phyloP scores from a whole-genome alignment of 1,140 invertebrate species.

The Penaeus japonicus region DNA sequence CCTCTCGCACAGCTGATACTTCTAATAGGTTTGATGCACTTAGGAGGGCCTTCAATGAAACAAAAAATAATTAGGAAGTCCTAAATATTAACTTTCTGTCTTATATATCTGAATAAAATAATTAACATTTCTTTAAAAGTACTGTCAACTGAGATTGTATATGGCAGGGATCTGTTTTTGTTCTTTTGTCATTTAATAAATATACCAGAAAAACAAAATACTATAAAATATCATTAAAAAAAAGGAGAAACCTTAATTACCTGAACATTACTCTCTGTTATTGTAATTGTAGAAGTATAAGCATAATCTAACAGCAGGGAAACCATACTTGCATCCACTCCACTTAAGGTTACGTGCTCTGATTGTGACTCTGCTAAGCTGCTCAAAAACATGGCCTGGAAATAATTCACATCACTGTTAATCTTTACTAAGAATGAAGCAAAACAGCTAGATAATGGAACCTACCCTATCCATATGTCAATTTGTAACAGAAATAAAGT shows the following conservation, averaged over 20 bases:
- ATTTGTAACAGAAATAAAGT: too few relatives aligned
- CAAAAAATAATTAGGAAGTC: not conserved
- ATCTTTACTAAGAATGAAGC: not conserved
- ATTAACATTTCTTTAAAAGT: too few relatives aligned
- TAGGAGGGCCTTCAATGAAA: constrained; percentile 63
- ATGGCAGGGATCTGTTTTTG: too few relatives aligned
- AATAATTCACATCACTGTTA: not conserved
- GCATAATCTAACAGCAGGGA: constrained; percentile 69
- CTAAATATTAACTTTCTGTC: not conserved
- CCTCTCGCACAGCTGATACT: constrained; percentile 66
- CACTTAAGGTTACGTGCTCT: constrained; percentile 67
- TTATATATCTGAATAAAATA: too few relatives aligned
- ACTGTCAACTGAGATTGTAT: too few relatives aligned
- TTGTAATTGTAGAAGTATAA: constrained; percentile 68
- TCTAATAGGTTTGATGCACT: constrained; percentile 72
- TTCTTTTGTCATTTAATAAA: not conserved
- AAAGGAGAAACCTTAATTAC: constrained; percentile 59
- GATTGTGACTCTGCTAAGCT: constrained; percentile 67
- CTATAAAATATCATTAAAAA: not conserved
- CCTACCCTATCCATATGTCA: too few relatives aligned
- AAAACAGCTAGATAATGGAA: not conserved
- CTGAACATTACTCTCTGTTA: constrained; percentile 69
- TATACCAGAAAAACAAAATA: not conserved
- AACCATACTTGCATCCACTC: constrained; percentile 68
- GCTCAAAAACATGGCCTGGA: constrained; percentile 67